Conservation (phyloP, 2,888 invertebrate genomes). For the Pseudococcus viburni region DNA sequence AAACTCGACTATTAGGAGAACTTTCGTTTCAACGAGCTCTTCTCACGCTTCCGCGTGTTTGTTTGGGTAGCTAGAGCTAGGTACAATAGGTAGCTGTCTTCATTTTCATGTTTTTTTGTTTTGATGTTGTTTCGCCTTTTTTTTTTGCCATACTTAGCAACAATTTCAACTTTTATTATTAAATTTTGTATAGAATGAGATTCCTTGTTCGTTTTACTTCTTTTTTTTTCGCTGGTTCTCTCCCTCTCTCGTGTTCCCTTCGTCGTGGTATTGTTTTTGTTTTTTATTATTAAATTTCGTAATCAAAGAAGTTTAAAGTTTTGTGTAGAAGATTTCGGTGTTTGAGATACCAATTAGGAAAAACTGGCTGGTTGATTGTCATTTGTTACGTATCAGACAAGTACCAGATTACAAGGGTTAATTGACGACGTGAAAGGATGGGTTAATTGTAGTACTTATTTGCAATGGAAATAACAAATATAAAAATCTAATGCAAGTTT, state of each 20-base stretch:
- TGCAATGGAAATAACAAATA: no score
- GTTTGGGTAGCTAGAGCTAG: neutral
- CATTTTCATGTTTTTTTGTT: neutral
- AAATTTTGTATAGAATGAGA: slow-evolving; percentile 8
- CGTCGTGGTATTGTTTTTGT: neutral
- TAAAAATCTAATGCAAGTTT: no score
- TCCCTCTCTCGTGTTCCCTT: no score
- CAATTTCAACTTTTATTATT: slow-evolving; percentile 43
- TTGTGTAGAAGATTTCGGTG: neutral
- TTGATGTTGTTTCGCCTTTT: no score
- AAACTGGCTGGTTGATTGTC: neutral
- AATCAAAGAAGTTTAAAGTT: neutral
- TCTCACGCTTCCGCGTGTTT: slow-evolving; percentile 1
- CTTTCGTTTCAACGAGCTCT: slow-evolving; percentile 5
- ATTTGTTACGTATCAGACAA: neutral
- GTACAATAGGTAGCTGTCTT: neutral
- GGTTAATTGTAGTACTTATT: no score
- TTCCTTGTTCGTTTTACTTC: neutral
- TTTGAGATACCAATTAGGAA: neutral
- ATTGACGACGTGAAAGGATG: no score
- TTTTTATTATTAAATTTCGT: neutral
- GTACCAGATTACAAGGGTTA: no score
- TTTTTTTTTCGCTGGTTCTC: neutral
- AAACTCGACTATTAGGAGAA: slow-evolving; percentile 9
- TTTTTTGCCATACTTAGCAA: neutral